Base-by-base conservation (phyloP, 2,113 vertebrate genomes). In the Blennius ocellaris region DNA sequence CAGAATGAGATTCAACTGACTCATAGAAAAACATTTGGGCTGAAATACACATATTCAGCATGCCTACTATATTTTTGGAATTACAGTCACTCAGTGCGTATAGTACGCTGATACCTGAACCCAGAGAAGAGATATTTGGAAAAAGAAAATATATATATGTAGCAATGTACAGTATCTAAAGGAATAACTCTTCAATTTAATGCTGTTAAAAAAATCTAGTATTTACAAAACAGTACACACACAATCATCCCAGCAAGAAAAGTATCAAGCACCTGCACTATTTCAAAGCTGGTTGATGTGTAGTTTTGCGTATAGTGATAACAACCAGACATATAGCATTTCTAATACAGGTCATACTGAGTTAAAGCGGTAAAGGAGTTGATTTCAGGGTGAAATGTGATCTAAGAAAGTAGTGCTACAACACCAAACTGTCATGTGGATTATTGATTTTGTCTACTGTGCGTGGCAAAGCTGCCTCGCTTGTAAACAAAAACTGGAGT, bases 401-500 rank as follows among this genome's bases (percentile, higher is more conserved):
- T 78, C 57, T 39, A 30, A 30, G 21, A 9, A 43, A 39, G 10
- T 8, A 44, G 2, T 3, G 54, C 66, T 62, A 50, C 48, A 47
- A 39, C 30, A 14, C 6, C 0, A 7, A 61, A 30, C 59, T 39
- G 61, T 63, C 54, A 47, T 49, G 2, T 52, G 45, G 49, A 78
- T 73, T 68, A 87, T 87, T 10, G 70, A 81, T 82, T 80, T 51
- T 40, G 62, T 30, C 74, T 85, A 54, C 61, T 40, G 48, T 79
- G 55, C 38, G 49, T 55, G 21, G 38, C 16, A 5, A 66, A 45
- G 16, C 43, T 69, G 52, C 54, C 47, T 65, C 54, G 56, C 41
- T 73, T 56, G 45, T 49, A 62, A 69, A n/a, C 37, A 66, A 38
- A 60, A n/a, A 63, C 38, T 11, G 30, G 6, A 56, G 47, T 14